Percentiles rank a stretch among this genome's conserved stretches.
Conservation (phyloP, 2,797 vertebrate genomes). For the Arremon brunneinucha region DNA sequence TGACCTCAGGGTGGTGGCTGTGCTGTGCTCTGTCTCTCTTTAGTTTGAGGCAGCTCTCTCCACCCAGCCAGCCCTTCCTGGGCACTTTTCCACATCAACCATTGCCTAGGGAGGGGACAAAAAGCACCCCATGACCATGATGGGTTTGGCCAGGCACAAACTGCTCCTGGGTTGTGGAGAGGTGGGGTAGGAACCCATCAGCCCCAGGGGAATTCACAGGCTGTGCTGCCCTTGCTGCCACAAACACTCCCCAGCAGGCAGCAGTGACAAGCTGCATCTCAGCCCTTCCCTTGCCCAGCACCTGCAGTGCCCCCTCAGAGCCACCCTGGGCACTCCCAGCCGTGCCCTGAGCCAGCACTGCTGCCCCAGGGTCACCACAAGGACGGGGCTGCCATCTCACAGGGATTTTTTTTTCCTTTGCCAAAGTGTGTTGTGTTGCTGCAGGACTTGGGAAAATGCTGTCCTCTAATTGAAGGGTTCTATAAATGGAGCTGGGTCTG, state of each 20-base stretch:
- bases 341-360: rapidly evolving
- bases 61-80: not conserved
- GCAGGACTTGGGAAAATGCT: not conserved
- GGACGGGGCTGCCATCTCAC: not conserved
- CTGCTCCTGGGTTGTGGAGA: not conserved
- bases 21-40: not conserved
- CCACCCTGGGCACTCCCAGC: rapidly evolving
- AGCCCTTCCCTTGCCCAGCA: not conserved
- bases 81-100: not conserved
- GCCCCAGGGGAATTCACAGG: not conserved
- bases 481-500: not conserved
- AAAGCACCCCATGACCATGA: rapidly evolving
- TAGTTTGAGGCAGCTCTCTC: not conserved
- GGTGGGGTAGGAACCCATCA: not conserved
- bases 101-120: not conserved
- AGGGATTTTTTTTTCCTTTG: not conserved
- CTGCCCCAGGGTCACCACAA: not conserved
- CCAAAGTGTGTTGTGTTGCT: not conserved
- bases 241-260: not conserved
- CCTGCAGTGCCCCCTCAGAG: not conserved
- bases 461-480: constrained; percentile 6
- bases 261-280: rapidly evolving
- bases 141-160: not conserved
- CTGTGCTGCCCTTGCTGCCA: not conserved
- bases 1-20: not conserved